A percentile compares a stretch with the other conserved stretches of the same genome.
Evolutionary conservation across 2,888 invertebrate genomes (phyloP).

Genomic region (Tenodera sinensis): DNA sequence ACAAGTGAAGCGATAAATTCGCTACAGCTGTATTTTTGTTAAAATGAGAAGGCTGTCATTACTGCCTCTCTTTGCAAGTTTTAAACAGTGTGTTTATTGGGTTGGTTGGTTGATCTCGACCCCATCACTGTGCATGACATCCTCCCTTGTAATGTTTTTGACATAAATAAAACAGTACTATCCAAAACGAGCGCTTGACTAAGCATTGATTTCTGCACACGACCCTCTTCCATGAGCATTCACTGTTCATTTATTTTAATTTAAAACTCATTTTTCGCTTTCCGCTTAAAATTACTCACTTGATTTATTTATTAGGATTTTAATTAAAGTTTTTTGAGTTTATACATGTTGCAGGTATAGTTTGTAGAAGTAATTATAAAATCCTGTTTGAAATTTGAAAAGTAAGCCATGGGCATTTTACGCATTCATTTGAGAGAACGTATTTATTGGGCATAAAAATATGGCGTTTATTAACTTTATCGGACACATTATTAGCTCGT

Average conservation of each 20-base stretch:
- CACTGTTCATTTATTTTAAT: neutral
- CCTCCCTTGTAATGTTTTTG: neutral
- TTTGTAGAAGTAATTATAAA: neutral
- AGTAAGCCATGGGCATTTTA: neutral
- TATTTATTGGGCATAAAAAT: too few species aligned
- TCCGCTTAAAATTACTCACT: neutral
- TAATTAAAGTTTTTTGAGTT: neutral
- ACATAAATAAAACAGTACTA: constrained; percentile 7
- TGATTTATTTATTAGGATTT: neutral
- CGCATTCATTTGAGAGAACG: too few species aligned
- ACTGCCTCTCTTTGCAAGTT: neutral
- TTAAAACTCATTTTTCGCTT: neutral
- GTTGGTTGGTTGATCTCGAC: neutral
- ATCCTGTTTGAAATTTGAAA: neutral
- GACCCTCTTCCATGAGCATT: neutral
- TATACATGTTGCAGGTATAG: neutral
- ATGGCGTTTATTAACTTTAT: too few species aligned
- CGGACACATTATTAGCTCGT: too few species aligned
- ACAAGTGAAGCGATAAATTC: neutral
- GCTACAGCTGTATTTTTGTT: neutral
- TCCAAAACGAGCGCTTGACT: neutral
- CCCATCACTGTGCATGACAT: constrained; percentile 6
- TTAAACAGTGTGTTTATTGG: neutral
- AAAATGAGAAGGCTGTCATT: neutral
- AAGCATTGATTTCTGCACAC: neutral